Evolutionary conservation across 2,113 vertebrate genomes (phyloP), one percentile per base, ranked within the genome.

Genomic region (Fulica atra): DNA sequence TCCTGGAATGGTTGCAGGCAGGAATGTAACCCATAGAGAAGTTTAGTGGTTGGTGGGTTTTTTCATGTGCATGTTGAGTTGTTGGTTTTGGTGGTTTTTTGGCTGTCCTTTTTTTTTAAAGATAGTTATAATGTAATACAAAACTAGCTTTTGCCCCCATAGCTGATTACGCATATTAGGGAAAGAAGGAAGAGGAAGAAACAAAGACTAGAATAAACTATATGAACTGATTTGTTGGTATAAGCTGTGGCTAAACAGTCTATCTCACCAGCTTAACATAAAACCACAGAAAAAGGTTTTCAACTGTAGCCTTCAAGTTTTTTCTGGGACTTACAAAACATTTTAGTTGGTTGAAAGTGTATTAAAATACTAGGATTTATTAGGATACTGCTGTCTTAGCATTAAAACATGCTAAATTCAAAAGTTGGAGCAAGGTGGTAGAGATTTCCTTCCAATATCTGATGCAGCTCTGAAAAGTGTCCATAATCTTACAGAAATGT

Each of bases 31-130:
- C 76, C 11, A 57, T 4, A 23, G 2, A 44, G 7, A 46, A 51
- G 6, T 3, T 51, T 69, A 80, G 60, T 16, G 14, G 53, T 12
- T 51, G 50, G 14, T 48, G 6, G 4, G 2, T 23, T 50, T 25
- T 48, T 25, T 33, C 38, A 10, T 40, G 42, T 33, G 10, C 15
- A 6, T 35, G 25, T 14, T 53, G 51, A 14, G 25, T 53, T 51
- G 50, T 15, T 6, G 57, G 28, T 81, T 36, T 29, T 13, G 20
- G 13, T 54, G 0, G 50, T 0, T 0, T 3, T 3, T 48, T 25
- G 13, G 44, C 21, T 38, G 13, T 33, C 6, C 16, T 6, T 31
- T 51, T 51, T 85, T 40, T 44, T 16, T 13, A 6, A 6, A n/a
- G 16, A 61, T 4, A 73, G 13, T 53, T 65, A 56, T 4, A 65